Evolutionary conservation across 2,113 vertebrate genomes (phyloP), one percentile per base, ranked within the genome.

Genomic region (Mohoua ochrocephala): DNA sequence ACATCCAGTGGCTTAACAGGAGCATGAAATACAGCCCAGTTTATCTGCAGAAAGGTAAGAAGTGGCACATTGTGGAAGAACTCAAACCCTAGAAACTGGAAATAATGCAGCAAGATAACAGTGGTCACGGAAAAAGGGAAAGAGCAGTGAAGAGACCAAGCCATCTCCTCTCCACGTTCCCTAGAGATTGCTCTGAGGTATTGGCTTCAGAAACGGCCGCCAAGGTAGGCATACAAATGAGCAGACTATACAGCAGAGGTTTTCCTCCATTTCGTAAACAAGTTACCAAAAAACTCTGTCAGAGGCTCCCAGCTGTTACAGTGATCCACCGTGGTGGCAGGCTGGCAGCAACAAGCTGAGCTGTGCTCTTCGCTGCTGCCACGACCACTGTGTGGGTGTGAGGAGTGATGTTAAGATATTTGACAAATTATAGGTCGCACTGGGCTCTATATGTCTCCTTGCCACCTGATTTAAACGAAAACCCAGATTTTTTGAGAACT

Each of bases 201-300:
- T 7, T 71, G 37, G 17, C 37, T 35, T 84, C 30, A 68, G 50
- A 65, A 90, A 49, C 6, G 21, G 16, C 52, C 42, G 47, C 15
- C 15, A 49, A 69, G 15, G n/a, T 4, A 31, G 41, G 28, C 0
- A 0, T 15, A 57, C 0, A 5, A 73, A 63, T 13, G 9, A 49
- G 14, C 31, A 35, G n/a, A 42, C 2, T 35, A 1, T 10, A 42
- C 11, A 68, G 23, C n/a, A 26, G 49, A 33, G 5, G 5, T 65
- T 77, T 84, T 42, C 37, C 18, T 54, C 8, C 15, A 14, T 47
- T 50, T 60, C n/a, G 16, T 28, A 56, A 54, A 37, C 11, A 68
- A 76, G 13, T 35, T 49, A 24, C 19, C 2, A 13, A 69, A 63
- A 57, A 79, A 1, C 30, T 45, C 39, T 39, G 11, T 24, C 52